Conservation (phyloP, 2,113 vertebrate species). For the Embiotoca jacksoni region DNA sequence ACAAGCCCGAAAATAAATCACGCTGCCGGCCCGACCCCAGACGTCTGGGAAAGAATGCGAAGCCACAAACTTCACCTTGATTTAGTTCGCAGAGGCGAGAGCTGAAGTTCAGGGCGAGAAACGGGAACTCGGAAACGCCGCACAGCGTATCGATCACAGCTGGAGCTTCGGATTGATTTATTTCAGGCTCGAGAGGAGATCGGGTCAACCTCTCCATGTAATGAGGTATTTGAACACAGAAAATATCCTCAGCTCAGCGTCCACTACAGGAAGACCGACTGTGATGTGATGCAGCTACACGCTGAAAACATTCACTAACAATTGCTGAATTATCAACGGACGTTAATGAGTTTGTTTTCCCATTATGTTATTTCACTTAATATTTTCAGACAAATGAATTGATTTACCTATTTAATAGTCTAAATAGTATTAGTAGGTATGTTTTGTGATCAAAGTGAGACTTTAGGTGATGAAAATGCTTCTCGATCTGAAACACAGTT, state of each 20-base stretch:
- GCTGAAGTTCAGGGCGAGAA: neutral
- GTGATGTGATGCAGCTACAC: too few relatives aligned
- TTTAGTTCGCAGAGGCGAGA: slow-evolving; percentile 30
- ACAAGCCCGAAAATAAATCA: slow-evolving; percentile 41
- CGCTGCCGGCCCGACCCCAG: slow-evolving; percentile 28
- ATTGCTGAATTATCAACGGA: too few relatives aligned
- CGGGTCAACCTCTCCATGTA: neutral
- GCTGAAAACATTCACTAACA: too few relatives aligned
- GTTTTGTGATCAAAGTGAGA: too few relatives aligned
- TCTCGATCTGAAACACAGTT: too few relatives aligned
- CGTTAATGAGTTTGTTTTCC: too few relatives aligned
- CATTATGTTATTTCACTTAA: too few relatives aligned
- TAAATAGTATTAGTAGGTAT: too few relatives aligned
- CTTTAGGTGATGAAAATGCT: too few relatives aligned
- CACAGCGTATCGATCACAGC: neutral
- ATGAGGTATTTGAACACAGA: neutral
- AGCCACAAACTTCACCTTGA: slow-evolving; percentile 41
- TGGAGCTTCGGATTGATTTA: neutral
- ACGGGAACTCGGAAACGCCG: neutral
- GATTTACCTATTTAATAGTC: too few relatives aligned
- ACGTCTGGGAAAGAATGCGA: slow-evolving; percentile 39
- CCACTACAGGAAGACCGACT: too few relatives aligned
- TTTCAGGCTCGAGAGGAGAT: neutral
- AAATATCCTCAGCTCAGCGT: neutral
- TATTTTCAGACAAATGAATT: too few relatives aligned